Evolutionary conservation across 2,888 invertebrate genomes (phyloP), one percentile per base, ranked within the genome.

Genomic region (Hypena proboscidalis): DNA sequence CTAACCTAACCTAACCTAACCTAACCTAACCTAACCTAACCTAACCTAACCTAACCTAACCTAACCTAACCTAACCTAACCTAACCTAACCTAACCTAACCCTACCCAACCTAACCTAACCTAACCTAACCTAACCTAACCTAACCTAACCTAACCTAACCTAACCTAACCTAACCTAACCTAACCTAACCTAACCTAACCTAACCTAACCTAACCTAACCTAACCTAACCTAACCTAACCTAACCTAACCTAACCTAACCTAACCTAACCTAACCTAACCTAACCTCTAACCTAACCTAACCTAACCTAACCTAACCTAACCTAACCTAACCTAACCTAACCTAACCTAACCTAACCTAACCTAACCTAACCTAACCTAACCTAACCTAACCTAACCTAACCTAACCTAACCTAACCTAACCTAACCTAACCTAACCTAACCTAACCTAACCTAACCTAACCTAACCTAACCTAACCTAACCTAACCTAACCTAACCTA

Each of bases 1-100:
- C 30, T 30, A 30, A 30, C 30, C 30, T 30, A 30, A 30, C 30
- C 30, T 30, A 30, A 30, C 30, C 30, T 30, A 30, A 30, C 30
- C 30, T 30, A 30, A 30, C 30, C 30, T 30, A 30, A 30, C 30
- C 30, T 30, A 30, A 30, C 30, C 30, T 30, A 30, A 30, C 30
- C 30, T 30, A 30, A 30, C 30, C 30, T 30, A 30, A 30, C 30
- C 30, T 30, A 30, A 30, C 30, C 30, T 30, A 30, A 30, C 30
- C 30, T 30, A 30, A 30, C 30, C 30, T 30, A 30, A 30, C 30
- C 30, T 30, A 30, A 30, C 30, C 30, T 30, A 30, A 30, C 30
- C 30, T 30, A 30, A 19, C 17, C 17, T 15, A 19, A 30, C 17
- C 30, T 30, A 15, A 15, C 19, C 30, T 15, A 30, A 19, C 30